A percentile compares a stretch with the other conserved stretches of the same genome.
Evolutionary conservation across 2,888 invertebrate species (phyloP).

Genomic region (Caenorhabditis plicata): DNA sequence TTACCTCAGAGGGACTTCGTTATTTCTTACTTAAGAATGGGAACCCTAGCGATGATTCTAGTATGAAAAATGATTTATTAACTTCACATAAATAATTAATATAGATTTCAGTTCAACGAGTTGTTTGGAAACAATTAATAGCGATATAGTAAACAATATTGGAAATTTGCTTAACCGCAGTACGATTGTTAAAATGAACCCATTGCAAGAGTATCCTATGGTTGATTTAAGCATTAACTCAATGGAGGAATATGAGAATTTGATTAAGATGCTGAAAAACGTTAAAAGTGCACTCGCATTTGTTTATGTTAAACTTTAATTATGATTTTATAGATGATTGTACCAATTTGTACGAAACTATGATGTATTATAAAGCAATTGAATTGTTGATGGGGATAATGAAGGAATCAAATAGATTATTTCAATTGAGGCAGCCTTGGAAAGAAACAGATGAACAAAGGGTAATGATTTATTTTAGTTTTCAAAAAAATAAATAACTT

Average conservation of each 20-base stretch:
- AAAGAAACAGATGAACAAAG: conserved; percentile 74
- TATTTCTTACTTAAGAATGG: conserved; percentile 89
- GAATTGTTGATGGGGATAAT: conserved; percentile 78
- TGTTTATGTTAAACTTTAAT: background rate
- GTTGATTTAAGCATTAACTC: background rate
- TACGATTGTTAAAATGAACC: conserved; percentile 35
- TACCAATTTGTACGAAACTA: conserved; percentile 43
- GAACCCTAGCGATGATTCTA: conserved; percentile 84
- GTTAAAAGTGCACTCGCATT: conserved; percentile 2
- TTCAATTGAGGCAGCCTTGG: conserved; percentile 87
- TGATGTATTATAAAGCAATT: conserved; percentile 70
- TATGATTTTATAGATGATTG: background rate
- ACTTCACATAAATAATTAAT: conserved; percentile 3
- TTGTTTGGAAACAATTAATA: conserved; percentile 55
- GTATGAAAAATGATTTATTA: conserved; percentile 69
- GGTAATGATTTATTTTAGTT: conserved; percentile 67
- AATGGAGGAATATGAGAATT: background rate
- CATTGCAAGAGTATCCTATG: background rate
- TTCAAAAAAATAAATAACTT: conserved; percentile 1
- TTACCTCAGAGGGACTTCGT: conserved; percentile 78
- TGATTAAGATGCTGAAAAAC: conserved; percentile 15
- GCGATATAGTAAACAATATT: conserved; percentile 61
- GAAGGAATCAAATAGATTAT: conserved; percentile 81
- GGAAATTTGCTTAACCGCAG: conserved; percentile 56
- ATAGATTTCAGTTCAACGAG: conserved; percentile 53